Evolutionary conservation across 2,113 vertebrate species (phyloP).

Genomic region (Ciconia stormi): DNA sequence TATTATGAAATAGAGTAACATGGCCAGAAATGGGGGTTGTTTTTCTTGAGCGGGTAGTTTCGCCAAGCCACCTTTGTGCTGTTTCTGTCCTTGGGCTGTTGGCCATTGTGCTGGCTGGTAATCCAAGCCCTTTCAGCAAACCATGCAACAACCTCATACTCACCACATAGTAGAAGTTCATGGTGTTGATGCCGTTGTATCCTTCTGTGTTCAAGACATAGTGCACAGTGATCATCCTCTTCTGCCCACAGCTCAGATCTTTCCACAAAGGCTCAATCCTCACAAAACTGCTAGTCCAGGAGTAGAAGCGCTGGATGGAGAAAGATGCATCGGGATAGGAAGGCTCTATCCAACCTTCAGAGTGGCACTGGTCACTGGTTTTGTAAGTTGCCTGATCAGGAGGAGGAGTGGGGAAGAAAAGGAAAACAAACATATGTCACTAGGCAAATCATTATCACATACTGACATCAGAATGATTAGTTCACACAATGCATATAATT

Average conservation of each 20-base stretch:
- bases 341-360: slow-evolving; percentile 58
- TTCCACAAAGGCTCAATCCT: slow-evolving; percentile 40
- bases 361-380: slow-evolving; percentile 53
- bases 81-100: neutral
- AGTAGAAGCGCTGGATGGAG: slow-evolving; percentile 55
- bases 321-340: neutral
- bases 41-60: neutral
- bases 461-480: neutral
- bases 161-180: slow-evolving; percentile 60
- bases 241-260: slow-evolving; percentile 50
- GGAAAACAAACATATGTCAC: neutral
- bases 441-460: neutral
- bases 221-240: slow-evolving; percentile 17
- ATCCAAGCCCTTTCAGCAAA: neutral
- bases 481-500: neutral
- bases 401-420: neutral
- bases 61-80: neutral
- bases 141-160: neutral
- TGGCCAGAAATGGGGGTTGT: neutral
- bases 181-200: neutral
- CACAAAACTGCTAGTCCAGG: slow-evolving; percentile 65
- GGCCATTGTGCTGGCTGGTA: neutral
- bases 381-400: slow-evolving; percentile 51
- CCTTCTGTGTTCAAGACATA: slow-evolving; percentile 52
- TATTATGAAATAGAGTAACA: neutral